Evolutionary conservation across 1,140 invertebrate genomes (phyloP), one percentile per base, ranked within the genome.

Genomic region (Brachionus rotundiformis): DNA sequence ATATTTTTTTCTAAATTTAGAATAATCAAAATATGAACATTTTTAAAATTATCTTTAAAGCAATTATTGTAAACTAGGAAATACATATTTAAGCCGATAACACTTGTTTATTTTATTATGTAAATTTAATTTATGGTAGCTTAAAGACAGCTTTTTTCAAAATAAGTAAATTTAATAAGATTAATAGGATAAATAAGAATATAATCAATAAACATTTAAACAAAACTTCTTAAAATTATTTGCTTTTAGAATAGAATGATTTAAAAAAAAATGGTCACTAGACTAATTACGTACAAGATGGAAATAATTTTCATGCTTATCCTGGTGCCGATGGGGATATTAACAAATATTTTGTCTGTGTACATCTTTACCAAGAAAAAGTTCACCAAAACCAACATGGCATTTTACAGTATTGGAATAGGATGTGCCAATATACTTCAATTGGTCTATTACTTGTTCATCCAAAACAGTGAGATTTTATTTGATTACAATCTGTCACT

Each of bases 341-440:
- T 73, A 8, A 73, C 68, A 44, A 73, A 73, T 31, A 44, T 73
- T 19, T 44, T 73, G 10, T 19, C 39, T 0, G 25, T 73, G 10
- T 73, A 27, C 41, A 44, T 73, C 25, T 44, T 41, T 27, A 41
- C 33, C 8, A 73, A 44, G 10, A 73, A 73, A 29, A 29, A 41
- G 6, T 25, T 73, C n/a, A 73, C 44, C 13, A 73, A 73, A 44
- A 73, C 68, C 0, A 73, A 44, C n/a, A 73, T 73, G 68, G 36
- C 36, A 23, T 73, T 73, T 29, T 73, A 25, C 13, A 13, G 23
- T 11, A 44, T 44, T 44, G 36, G 36, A 0, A 73, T 73, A 6
- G 68, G 36, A 19, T 25, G 33, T 27, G 68, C 68, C 8, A 73
- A 73, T 44, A 25, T 73, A 27, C 0, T 73, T 1, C 33, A 73